A percentile compares a stretch with the other conserved stretches of the same genome.
Evolutionary conservation across 2,888 invertebrate genomes (phyloP).

Genomic region (Chironomus riparius): DNA sequence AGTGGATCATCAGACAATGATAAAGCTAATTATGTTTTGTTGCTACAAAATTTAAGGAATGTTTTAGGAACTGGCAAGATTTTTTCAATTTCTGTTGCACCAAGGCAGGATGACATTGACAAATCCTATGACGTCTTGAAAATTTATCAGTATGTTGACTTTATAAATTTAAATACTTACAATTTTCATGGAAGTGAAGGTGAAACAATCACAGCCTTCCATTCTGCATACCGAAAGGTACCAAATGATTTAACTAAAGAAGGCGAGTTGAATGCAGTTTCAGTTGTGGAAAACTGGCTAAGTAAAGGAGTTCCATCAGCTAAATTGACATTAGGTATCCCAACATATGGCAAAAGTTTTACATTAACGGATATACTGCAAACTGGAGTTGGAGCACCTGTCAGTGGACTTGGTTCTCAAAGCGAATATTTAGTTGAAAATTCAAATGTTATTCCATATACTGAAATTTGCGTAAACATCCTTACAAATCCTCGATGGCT

Average conservation of each 20-base stretch:
- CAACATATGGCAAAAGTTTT: constrained; percentile 55
- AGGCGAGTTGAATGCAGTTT: neutral
- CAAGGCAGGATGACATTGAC: neutral
- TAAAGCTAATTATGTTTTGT: neutral
- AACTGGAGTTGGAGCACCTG: constrained; percentile 46
- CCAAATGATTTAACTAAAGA: neutral
- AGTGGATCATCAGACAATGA: neutral
- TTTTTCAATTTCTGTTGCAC: neutral
- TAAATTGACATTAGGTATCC: constrained; percentile 55
- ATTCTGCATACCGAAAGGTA: neutral
- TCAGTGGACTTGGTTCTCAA: constrained; percentile 44
- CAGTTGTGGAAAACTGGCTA: constrained; percentile 45
- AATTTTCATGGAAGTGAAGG: neutral
- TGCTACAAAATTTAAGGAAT: neutral
- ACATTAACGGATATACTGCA: constrained; percentile 42
- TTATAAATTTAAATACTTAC: constrained; percentile 5
- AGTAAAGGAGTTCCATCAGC: constrained; percentile 45
- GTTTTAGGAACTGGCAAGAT: neutral
- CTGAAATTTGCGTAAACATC: constrained; percentile 52
- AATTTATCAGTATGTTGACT: neutral
- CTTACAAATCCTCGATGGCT: constrained; percentile 53
- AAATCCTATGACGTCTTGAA: neutral
- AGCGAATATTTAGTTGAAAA: constrained; percentile 48
- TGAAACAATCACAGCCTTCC: neutral
- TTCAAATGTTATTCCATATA: constrained; percentile 53